Base-by-base conservation (phyloP, 2,797 vertebrate species). In the Oceanodroma leucorhoa region DNA sequence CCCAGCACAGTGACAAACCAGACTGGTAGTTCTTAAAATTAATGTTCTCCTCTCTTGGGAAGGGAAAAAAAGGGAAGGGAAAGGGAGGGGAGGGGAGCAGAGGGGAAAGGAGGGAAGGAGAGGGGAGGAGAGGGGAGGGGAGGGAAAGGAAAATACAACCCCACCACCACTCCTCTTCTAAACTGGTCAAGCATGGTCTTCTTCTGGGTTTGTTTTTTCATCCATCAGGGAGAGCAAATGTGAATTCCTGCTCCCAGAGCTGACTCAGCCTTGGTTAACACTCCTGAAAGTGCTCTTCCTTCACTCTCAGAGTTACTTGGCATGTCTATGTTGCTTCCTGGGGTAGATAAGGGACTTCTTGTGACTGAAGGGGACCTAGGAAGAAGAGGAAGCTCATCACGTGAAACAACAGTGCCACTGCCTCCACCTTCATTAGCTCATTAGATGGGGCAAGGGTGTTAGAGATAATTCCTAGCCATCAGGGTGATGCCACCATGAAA, bases 321-420 rank as follows among this genome's bases (percentile, higher is more conserved):
- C 32, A 58, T 0, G 2, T n/a, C 9, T 62, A 0, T 29, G 3
- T 36, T 88, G 38, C 29, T 72, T 80, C 9, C 26, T 58, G 14
- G 26, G 5, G 17, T 54, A 88, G 46, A 24, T 36, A 48, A 65
- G 19, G 18, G 29, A 54, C 23, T 83, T 53, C 13, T 27, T 69
- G 15, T 51, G 32, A 32, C 41, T 51, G 51, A 54, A 76, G 19
- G 10, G 13, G 7, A 53, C 1, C 16, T 17, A 23, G 6, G 50
- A 62, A 79, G 50, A 75, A 38, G 36, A 9, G 16, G 13, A 46
- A 91, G 27, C 6, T 67, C 50, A 79, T 34, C 7, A 45, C 0
- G 0, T 32, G 43, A 76, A 93, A 72, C 7, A 71, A 13, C 24
- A 81, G 36, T 43, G 19, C 12, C 23, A 11, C 43, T 61, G 46